Percentiles rank a stretch among this genome's conserved stretches.
These are phyloP conservation scores for Drosophila kikkawai DNA, from an alignment of 1,140 invertebrate species.

Conservation along the genomic window DNA sequence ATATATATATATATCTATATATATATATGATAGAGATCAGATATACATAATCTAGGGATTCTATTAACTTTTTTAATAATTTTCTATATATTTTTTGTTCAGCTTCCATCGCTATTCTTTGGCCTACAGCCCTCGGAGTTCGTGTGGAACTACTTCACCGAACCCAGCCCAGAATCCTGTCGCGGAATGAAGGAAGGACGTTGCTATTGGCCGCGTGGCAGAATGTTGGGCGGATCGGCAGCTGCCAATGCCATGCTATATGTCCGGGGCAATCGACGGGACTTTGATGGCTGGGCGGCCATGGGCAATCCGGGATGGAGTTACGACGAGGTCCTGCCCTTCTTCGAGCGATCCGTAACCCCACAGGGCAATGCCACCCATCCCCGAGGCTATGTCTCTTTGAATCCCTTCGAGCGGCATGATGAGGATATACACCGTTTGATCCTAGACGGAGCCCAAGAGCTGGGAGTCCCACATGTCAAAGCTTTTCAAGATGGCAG, in stretches of 20 bases:
- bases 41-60: too few species aligned
- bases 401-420: conserved; percentile 69
- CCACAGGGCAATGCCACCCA: conserved; percentile 78
- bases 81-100: not conserved
- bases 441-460: conserved; percentile 34
- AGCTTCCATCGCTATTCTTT: conserved; percentile 87
- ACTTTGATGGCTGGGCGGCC: conserved; percentile 87
- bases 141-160: conserved; percentile 90
- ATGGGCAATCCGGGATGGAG: conserved; percentile 85
- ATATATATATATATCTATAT: too few species aligned
- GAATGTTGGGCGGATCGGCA: conserved; percentile 91
- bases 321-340: conserved; percentile 71
- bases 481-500: conserved; percentile 77
- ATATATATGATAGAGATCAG: too few species aligned
- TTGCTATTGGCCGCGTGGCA: conserved; percentile 90
- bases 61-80: too few species aligned
- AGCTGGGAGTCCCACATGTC: conserved; percentile 54
- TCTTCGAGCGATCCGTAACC: conserved; percentile 83
- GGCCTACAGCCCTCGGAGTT: conserved; percentile 85
- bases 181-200: conserved; percentile 85
- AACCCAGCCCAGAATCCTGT: conserved; percentile 87
- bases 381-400: conserved; percentile 52
- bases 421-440: conserved; percentile 65
- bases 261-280: conserved; percentile 64
- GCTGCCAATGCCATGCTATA: conserved; percentile 91